These are phyloP conservation scores for Habroteleia sp. DNA, from an alignment of 2,888 invertebrate species.

Conservation along the genomic window DNA sequence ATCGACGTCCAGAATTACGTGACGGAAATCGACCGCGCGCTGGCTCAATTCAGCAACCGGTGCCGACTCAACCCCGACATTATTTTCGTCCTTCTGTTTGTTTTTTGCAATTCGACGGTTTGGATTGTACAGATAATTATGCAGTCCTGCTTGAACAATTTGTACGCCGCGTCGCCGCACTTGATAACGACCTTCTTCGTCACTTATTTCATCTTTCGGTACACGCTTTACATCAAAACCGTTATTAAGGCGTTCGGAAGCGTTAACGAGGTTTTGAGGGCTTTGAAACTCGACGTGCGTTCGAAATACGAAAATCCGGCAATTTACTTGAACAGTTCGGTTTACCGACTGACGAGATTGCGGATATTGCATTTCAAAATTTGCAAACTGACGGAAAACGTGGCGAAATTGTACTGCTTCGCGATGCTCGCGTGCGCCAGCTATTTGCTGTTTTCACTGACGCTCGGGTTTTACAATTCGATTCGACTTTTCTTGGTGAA, in stretches of 20 bases:
- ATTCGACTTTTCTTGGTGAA: not conserved
- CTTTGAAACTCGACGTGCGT: not conserved
- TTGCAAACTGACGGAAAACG: not conserved
- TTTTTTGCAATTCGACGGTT: not conserved
- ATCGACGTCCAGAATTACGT: slow-evolving; percentile 7
- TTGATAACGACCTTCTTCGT: slow-evolving; percentile 17
- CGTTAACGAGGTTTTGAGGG: slow-evolving; percentile 9
- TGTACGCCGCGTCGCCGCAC: slow-evolving; percentile 7
- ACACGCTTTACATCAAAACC: slow-evolving; percentile 2
- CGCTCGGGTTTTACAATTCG: slow-evolving; percentile 19
- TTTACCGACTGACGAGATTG: slow-evolving; percentile 15
- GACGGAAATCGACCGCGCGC: slow-evolving; percentile 4
- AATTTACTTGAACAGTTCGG: slow-evolving; percentile 19
- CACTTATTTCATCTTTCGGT: slow-evolving; percentile 17
- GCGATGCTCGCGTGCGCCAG: slow-evolving; percentile 18
- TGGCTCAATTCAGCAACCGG: slow-evolving; percentile 1
- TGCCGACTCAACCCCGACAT: not conserved
- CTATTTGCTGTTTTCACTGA: slow-evolving; percentile 34
- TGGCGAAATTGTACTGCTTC: slow-evolving; percentile 30
- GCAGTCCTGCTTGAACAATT: not conserved
- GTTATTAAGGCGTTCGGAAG: not conserved
- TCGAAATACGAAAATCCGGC: no score
- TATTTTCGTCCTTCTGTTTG: not conserved
- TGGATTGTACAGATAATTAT: slow-evolving; percentile 17
- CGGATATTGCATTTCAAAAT: slow-evolving; percentile 25